A percentile compares a stretch with the other conserved stretches of the same genome.
Conservation (phyloP, 2,888 invertebrate genomes). For the Campoplex capitator region DNA sequence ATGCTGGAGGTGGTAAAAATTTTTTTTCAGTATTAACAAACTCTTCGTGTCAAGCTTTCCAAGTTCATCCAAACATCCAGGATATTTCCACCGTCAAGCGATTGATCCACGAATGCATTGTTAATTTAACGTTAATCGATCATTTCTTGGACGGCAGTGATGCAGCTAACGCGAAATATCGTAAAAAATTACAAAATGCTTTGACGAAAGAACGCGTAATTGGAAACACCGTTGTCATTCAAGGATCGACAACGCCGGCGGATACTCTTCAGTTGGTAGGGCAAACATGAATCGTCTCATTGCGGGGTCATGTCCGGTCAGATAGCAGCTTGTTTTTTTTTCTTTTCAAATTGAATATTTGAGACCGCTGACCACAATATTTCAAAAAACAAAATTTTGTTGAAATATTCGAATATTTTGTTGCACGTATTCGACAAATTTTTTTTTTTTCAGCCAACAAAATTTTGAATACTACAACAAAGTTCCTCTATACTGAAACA, state of each 20-base stretch:
- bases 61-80: slow-evolving; percentile 29
- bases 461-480: too few species aligned
- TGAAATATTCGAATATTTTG: too few species aligned
- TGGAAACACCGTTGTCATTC: slow-evolving; percentile 34
- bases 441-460: too few species aligned
- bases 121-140: slow-evolving; percentile 56
- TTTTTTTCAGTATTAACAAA: slow-evolving; percentile 20
- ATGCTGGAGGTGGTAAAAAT: slow-evolving; percentile 31
- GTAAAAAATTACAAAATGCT: slow-evolving; percentile 51
- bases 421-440: too few species aligned
- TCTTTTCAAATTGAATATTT: background rate
- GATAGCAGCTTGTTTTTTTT: background rate
- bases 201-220: slow-evolving; percentile 19
- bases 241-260: slow-evolving; percentile 8
- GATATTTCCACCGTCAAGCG: slow-evolving; percentile 47
- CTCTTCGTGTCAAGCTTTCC: slow-evolving; percentile 53
- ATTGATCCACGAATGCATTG: slow-evolving; percentile 60
- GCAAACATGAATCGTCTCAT: background rate
- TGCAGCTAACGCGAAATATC: slow-evolving; percentile 40
- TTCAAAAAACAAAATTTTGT: background rate
- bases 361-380: background rate
- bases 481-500: too few species aligned
- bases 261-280: slow-evolving; percentile 35
- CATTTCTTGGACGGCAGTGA: slow-evolving; percentile 65
- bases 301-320: slow-evolving; percentile 2